phyloP scores from a whole-genome alignment of 2,797 vertebrate species.

The Ficedula albicollis region DNA sequence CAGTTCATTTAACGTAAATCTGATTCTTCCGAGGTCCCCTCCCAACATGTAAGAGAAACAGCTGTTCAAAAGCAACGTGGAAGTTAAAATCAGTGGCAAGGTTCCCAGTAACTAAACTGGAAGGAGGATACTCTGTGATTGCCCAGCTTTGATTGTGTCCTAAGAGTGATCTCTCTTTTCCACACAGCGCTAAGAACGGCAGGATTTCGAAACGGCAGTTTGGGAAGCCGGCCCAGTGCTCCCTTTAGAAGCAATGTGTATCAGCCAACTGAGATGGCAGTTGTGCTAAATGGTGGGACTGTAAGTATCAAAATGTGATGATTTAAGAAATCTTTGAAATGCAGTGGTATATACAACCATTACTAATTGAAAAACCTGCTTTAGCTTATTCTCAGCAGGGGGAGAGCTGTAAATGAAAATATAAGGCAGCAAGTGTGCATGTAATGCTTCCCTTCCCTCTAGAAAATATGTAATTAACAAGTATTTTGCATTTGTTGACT shows the following conservation, averaged over 20 bases:
- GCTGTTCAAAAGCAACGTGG: background rate
- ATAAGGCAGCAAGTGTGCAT: conserved; percentile 37
- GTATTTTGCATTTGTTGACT: background rate
- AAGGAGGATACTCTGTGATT: background rate
- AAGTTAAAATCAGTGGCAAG: background rate
- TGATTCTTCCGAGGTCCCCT: background rate
- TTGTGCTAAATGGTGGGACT: conserved; percentile 96
- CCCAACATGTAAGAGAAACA: background rate
- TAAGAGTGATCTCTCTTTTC: conserved; percentile 3
- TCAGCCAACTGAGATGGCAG: conserved; percentile 98
- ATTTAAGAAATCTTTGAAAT: conserved; percentile 20
- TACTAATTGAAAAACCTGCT: background rate
- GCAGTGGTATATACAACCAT: background rate
- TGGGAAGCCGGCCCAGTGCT: conserved; percentile 87
- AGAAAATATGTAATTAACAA: background rate
- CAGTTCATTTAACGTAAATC: background rate
- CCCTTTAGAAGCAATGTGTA: conserved; percentile 98
- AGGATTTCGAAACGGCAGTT: conserved; percentile 88
- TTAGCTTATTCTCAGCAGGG: background rate
- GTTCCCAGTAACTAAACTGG: background rate
- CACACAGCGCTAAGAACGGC: conserved; percentile 85
- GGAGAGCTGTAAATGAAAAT: background rate
- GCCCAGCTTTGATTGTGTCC: background rate
- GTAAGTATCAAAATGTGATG: conserved; percentile 86
- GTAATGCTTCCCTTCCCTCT: conserved; percentile 19